Base-by-base conservation (phyloP, 1,140 invertebrate species). In the Saccostrea glomerata region DNA sequence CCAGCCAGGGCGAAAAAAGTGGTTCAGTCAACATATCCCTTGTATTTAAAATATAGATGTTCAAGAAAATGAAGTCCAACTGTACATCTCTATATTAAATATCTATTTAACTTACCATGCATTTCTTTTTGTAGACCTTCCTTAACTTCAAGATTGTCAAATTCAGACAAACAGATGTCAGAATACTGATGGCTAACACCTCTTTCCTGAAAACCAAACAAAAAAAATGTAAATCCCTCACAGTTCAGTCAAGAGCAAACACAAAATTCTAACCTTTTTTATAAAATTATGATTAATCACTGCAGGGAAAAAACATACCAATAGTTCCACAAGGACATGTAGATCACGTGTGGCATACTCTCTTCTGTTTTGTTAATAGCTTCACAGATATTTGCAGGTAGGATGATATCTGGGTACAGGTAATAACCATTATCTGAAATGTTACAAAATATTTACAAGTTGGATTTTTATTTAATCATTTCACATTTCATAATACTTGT, bases 291-390 rank as follows among this genome's bases (percentile, higher is more conserved):
- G 47, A 13, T 30, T 40, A 15, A 20, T 13, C 47, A 47, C 47
- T 47, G 9, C 47, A 47, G 47, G 47, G 40, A 20, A 30, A 7
- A n/a, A 86, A 95, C 95, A 93, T 95, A 96, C 96, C 97, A 98
- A 96, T 97, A 98, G 94, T 96, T 97, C 97, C 97, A 97, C 0
- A 98, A 92, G 0, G 97, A 97, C 55, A 96, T 96, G 66, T 96
- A 96, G 25, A 97, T 96, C 36, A 96, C 88, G 12, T 47, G 60
- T 12, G 90, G 82, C 55, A 92, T 88, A 13, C 86, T 83, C 15
- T 58, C 36, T 15, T 47, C 17, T 12, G 47, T 47, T n/a, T 25
- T 56, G 15, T 66, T 82, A 15, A 89, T 55, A 15, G 63, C 70
- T 23, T 86, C 88, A 47, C 40, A 84, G 60, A 77, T 7, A n/a